Conservation (phyloP, 2,888 invertebrate species). For the Acanthosepion lycidas region DNA sequence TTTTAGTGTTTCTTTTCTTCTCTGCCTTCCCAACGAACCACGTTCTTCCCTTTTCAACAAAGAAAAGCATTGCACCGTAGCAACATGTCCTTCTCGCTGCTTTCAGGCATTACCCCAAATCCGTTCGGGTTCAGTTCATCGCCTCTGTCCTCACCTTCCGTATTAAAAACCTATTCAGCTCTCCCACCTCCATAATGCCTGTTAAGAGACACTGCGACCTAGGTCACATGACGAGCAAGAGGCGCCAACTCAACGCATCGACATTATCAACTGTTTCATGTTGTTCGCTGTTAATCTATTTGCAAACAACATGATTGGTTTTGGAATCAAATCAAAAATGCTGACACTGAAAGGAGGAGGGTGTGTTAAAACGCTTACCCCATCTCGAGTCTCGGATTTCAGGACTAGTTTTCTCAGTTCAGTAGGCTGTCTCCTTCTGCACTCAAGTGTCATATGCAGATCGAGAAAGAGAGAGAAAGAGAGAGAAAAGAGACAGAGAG, state of each 20-base stretch:
- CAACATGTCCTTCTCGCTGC: neutral
- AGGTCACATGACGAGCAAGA: neutral
- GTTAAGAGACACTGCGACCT: neutral
- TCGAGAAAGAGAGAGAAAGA: too few species aligned
- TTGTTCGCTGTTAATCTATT: neutral
- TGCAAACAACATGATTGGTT: neutral
- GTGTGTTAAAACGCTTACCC: too few species aligned
- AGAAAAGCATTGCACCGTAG: neutral
- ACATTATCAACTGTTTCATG: neutral
- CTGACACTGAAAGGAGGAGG: neutral
- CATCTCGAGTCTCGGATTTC: too few species aligned
- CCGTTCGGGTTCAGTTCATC: neutral
- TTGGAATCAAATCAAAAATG: neutral
- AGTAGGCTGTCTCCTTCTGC: too few species aligned
- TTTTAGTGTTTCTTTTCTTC: constrained; percentile 14
- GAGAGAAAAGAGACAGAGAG: too few species aligned
- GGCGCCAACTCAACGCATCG: neutral
- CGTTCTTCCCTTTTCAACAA: too few species aligned
- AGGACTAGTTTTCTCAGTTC: too few species aligned
- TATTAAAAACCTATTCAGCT: constrained; percentile 20
- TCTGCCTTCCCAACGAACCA: neutral
- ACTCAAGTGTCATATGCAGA: too few species aligned
- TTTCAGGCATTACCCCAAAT: neutral
- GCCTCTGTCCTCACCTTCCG: neutral
- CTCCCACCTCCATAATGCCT: neutral